Evolutionary conservation across 2,888 invertebrate species (phyloP), one percentile per base, ranked within the genome.

Genomic region (Drosophila koepferae): DNA sequence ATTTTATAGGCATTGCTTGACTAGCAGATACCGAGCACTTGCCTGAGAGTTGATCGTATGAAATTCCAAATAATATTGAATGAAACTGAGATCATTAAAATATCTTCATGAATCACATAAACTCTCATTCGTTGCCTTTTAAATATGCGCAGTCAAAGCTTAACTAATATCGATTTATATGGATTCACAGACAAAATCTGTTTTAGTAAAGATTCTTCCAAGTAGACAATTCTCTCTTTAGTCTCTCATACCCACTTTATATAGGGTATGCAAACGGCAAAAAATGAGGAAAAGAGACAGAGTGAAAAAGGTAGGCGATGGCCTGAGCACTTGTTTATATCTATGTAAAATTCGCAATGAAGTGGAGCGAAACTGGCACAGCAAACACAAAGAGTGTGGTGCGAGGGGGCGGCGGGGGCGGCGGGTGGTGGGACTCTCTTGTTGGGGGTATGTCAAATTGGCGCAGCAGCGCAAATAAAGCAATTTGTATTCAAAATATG

Each of bases 401-500:
- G 28, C 28, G 28, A 28, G 28, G 6, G 28, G 28, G 28, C 20
- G 4, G 23, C 3, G 28, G 23, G 16, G 53, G 53, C 1, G 20
- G 36, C 5, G n/a, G 23, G 18, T 3, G 46, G 49, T 28, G 23
- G 51, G 51, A 43, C 58, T 28, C 10, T 44, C 44, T 58, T 36
- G 58, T 36, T 44, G 18, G 54, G 55, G 58, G 43, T 60, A 71
- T 80, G 70, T 53, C 77, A 88, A 86, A 90, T 80, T 87, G 86
- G 76, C 76, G 80, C 86, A 82, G 88, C 79, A 89, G 90, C 85
- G 85, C 82, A 91, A 91, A 90, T 91, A 91, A 92, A 92, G 92
- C 91, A 92, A 92, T 92, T 92, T 92, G 92, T 92, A 92, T 92
- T 92, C 92, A 92, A 92, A 92, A 92, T 92, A 92, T 91, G 91